phyloP scores from a whole-genome alignment of 2,113 vertebrate genomes.

The Coregonus clupeaformis region DNA sequence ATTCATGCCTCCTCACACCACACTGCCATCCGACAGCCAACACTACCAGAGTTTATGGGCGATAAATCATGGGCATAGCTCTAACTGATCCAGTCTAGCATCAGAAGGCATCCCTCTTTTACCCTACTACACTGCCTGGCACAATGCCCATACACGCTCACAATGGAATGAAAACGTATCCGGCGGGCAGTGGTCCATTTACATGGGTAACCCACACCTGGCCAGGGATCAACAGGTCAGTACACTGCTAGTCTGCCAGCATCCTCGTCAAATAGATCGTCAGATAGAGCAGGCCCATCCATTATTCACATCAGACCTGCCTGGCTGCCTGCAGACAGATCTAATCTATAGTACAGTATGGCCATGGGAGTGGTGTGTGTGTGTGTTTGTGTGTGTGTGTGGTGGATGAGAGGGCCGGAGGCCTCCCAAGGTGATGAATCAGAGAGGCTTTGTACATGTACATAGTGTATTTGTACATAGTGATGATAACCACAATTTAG shows the following conservation, averaged over 20 bases:
- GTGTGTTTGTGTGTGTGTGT: too few relatives aligned
- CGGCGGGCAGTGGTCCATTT: constrained; percentile 23
- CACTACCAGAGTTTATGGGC: neutral
- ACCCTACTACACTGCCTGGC: neutral
- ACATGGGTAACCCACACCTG: constrained; percentile 58
- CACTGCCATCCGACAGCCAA: neutral
- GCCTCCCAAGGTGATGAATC: too few relatives aligned
- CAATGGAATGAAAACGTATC: constrained; percentile 47
- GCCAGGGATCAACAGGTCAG: constrained; percentile 61
- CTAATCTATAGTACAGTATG: neutral
- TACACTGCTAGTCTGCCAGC: constrained; percentile 38
- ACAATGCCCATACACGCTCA: constrained; percentile 2
- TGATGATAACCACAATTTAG: too few relatives aligned
- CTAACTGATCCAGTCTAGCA: neutral
- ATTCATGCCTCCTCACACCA: neutral
- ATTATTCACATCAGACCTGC: constrained; percentile 57
- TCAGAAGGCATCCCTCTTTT: neutral
- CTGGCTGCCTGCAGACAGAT: constrained; percentile 16
- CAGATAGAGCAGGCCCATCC: constrained; percentile 50
- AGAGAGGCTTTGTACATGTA: too few relatives aligned
- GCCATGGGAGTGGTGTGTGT: neutral
- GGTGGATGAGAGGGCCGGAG: too few relatives aligned
- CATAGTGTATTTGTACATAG: too few relatives aligned
- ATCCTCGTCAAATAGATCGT: constrained; percentile 16
- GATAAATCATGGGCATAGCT: neutral